Percentiles rank a stretch among this genome's conserved stretches.
Conservation (phyloP, 2,888 invertebrate species). For the Artemia sinica region DNA sequence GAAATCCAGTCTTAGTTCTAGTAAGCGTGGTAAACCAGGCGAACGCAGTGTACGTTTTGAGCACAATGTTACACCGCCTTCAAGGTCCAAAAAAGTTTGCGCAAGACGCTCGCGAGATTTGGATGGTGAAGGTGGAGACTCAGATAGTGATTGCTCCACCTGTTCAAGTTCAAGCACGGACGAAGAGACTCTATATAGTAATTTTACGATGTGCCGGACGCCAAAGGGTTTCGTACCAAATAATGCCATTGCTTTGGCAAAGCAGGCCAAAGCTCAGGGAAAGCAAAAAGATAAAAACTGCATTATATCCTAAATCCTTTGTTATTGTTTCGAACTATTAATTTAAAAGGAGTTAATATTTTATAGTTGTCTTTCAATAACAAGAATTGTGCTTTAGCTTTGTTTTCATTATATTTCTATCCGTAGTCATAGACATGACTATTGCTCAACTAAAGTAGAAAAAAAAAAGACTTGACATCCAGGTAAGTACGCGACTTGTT, state of each 20-base stretch:
- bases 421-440: too few relatives aligned
- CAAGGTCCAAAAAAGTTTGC: conserved; percentile 18
- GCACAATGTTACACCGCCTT: conserved; percentile 12
- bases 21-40: conserved; percentile 20
- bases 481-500: too few relatives aligned
- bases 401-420: too few relatives aligned
- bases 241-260: conserved; percentile 51
- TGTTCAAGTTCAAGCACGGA: conserved; percentile 51
- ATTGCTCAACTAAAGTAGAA: too few relatives aligned
- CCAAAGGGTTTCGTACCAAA: conserved; percentile 83
- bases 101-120: conserved; percentile 20
- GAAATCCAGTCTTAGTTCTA: conserved; percentile 30
- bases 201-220: conserved; percentile 60
- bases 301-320: conserved; percentile 55
- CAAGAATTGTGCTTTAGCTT: conserved; percentile 10
- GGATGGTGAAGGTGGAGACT: conserved; percentile 41
- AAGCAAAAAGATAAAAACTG: conserved; percentile 54
- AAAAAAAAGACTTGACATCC: too few relatives aligned
- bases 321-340: background rate
- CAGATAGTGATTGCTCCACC: conserved; percentile 68
- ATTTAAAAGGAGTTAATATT: conserved; percentile 7
- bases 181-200: conserved; percentile 71
- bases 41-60: conserved; percentile 14
- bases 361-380: conserved; percentile 3
- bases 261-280: conserved; percentile 25